phyloP scores from a whole-genome alignment of 1,140 invertebrate species.

The Drosophila cardini region DNA sequence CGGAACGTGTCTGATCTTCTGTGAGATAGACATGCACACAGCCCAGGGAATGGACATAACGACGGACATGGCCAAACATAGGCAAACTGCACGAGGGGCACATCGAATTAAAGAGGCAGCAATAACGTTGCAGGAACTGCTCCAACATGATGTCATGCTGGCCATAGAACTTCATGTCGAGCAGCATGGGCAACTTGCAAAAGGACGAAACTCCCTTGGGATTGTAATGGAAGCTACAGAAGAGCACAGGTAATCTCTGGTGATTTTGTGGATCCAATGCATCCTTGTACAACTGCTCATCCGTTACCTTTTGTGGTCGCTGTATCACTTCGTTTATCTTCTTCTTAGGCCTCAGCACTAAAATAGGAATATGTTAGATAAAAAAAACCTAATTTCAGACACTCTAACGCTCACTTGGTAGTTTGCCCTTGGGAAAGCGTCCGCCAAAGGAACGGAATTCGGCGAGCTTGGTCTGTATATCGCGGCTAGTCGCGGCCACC shows the following conservation, averaged over 20 bases:
- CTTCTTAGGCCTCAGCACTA: constrained; percentile 64
- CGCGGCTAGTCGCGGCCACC: constrained; percentile 87
- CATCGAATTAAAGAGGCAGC: constrained; percentile 92
- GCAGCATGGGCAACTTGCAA: constrained; percentile 71
- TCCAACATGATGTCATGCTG: constrained; percentile 97
- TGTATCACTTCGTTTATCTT: constrained; percentile 52
- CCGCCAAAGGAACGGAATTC: constrained; percentile 94
- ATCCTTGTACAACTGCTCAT: constrained; percentile 86
- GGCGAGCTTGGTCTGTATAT: constrained; percentile 90
- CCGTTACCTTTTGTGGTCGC: constrained; percentile 68
- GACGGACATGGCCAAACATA: constrained; percentile 94
- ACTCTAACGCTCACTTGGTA: constrained; percentile 54
- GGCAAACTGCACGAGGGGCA: constrained; percentile 95
- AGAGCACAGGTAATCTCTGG: constrained; percentile 94
- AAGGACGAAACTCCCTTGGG: constrained; percentile 78
- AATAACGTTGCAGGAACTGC: constrained; percentile 96
- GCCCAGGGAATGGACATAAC: constrained; percentile 91
- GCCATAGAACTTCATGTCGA: constrained; percentile 96
- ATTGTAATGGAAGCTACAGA: constrained; percentile 93
- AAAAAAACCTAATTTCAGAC: neutral
- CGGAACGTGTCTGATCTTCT: constrained; percentile 83
- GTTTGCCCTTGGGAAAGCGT: constrained; percentile 85
- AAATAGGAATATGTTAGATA: neutral
- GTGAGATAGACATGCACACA: constrained; percentile 89
- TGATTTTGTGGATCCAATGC: constrained; percentile 94